Evolutionary conservation across 2,113 vertebrate species (phyloP), one percentile per base, ranked within the genome.

Genomic region (Amphiprion percula): DNA sequence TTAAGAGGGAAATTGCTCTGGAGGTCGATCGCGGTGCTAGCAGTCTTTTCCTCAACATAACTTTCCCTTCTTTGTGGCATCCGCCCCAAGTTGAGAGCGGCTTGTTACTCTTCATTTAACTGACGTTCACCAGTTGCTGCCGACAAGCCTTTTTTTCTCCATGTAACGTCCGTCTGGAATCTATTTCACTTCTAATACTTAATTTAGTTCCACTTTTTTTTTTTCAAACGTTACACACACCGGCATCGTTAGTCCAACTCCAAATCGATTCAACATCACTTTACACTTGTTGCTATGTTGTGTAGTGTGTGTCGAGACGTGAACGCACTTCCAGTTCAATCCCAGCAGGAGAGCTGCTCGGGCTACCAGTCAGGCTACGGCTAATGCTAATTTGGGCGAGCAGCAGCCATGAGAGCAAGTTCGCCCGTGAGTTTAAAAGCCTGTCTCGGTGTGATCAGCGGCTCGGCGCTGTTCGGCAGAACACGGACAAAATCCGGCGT

Each of bases 221-320:
- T 21, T 26, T 26, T 46, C 50, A 4, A 19, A n/a, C 30, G 52
- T 59, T 46, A 44, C 1, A 9, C 30, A 24, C 26, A 3, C 28
- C 61, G 56, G 8, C 44, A 33, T 10, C 24, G 66, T 61, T 44
- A n/a, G 54, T 74, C 21, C 23, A 61, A 50, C 59, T 77, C 59
- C 37, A 37, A 58, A 62, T 26, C 4, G 54, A 79, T 50, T 66
- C 53, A 49, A 37, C 81, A 62, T 68, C 63, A 78, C 81, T 80
- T 84, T 50, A 41, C 85, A 87, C 81, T 91, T 90, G 88, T 90
- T 91, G 87, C 85, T 84, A 30, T 64, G 77, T 61, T 37, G 77
- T 60, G 21, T 39, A 16, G 52, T 66, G 39, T 19, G 30, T 58
- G 50, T 33, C 44, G 68, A 77, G 74, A 59, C 33, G 68, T 62